Base-by-base conservation (phyloP, 2,888 invertebrate species). In the Apeira syringaria region DNA sequence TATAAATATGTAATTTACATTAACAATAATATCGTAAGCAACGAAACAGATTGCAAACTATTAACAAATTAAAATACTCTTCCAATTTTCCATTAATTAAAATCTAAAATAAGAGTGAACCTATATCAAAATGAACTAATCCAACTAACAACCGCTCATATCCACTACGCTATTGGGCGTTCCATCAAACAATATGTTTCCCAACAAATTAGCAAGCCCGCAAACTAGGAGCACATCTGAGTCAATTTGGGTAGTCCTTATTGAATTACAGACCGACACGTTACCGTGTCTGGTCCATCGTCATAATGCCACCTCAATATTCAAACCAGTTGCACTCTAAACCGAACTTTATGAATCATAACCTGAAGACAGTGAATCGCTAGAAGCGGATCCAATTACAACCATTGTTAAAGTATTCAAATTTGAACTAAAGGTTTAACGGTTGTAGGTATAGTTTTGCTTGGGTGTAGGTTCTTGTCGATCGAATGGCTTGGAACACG, bases 241-340 rank as follows among this genome's bases (percentile, higher is more conserved):
- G 79, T 83, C 83, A 85, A 86, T 84, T 86, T 84, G 72, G 83
- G 80, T 71, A 75, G 77, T 74, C 83, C 80, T 87, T 84, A 87
- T 86, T 86, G 80, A 86, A 84, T 87, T 85, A 86, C 80, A 74
- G 67, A 65, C 82, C 75, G 70, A 79, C 84, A 85, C 83, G 75
- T 86, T 83, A 79, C 78, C 64, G 64, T 50, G 56, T 59, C 65
- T 60, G 59, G 68, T 64, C 65, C 64, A 64, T 60, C 48, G 34
- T 46, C 54, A 53, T 58, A 62, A 59, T 35, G 27, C 28, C 44
- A 29, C 32, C 33, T 47, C 25, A 31, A 41, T 42, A 39, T 34
- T 41, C 13, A 8, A 20, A 43, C 15, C 7, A 22, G 4, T 12
- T 8, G 9, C 47, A 56, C 1, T 13, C 18, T 10, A 57, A 59